Evolutionary conservation across 2,888 invertebrate genomes (phyloP).

Genomic region (Aphidoletes aphidimyza): DNA sequence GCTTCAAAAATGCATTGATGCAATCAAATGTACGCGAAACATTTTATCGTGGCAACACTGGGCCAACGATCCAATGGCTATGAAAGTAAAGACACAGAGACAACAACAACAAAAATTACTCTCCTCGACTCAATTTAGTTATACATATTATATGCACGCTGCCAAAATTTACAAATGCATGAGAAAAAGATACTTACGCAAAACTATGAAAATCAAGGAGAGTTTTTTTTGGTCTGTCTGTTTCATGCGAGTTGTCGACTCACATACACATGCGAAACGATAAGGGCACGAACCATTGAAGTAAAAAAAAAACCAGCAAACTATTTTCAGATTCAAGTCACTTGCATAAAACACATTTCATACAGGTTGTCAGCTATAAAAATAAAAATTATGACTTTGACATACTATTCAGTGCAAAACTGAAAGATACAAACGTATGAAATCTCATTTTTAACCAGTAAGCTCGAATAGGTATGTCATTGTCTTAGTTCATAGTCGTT

Average conservation of each 20-base stretch:
- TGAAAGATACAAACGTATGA: conserved; percentile 48
- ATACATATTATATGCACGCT: neutral
- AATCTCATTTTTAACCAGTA: conserved; percentile 29
- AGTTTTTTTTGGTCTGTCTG: neutral
- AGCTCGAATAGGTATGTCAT: neutral
- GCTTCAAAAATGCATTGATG: neutral
- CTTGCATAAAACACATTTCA: conserved; percentile 47
- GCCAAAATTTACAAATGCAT: conserved; percentile 24
- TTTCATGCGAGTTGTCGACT: too few relatives aligned
- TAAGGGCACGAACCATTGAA: neutral
- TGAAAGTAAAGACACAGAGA: neutral
- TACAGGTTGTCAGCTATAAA: conserved; percentile 52
- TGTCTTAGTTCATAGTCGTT: neutral
- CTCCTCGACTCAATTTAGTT: neutral
- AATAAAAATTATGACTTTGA: conserved; percentile 48
- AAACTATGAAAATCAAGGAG: neutral
- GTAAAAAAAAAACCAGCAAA: neutral
- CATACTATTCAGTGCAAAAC: conserved; percentile 44
- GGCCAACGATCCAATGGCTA: neutral
- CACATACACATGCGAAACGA: neutral
- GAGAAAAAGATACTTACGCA: neutral
- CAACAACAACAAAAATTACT: neutral
- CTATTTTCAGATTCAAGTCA: conserved; percentile 5
- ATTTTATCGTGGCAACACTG: neutral
- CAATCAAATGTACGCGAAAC: neutral